A percentile compares a stretch with the other conserved stretches of the same genome.
phyloP scores from a whole-genome alignment of 2,888 invertebrate species.

The Leptogaster cylindrica region DNA sequence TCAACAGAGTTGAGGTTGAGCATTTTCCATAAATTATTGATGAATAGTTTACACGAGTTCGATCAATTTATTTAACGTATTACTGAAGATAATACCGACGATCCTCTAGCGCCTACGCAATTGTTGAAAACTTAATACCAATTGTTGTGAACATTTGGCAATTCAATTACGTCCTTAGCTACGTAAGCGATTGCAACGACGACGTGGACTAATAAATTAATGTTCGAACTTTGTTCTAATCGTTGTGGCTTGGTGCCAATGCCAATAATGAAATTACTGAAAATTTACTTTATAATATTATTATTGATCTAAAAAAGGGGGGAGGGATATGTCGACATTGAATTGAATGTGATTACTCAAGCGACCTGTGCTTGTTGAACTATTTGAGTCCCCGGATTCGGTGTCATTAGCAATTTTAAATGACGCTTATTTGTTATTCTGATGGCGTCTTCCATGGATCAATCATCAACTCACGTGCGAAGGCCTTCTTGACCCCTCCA shows the following conservation, averaged over 20 bases:
- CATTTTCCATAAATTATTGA: constrained; percentile 16
- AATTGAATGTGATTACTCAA: neutral
- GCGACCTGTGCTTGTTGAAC: neutral
- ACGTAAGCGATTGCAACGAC: too few relatives aligned
- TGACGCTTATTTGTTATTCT: constrained; percentile 36
- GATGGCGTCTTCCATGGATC: constrained; percentile 11
- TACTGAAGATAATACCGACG: too few relatives aligned
- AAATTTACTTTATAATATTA: neutral
- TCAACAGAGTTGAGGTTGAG: neutral
- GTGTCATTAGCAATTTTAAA: constrained; percentile 40
- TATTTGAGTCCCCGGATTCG: too few relatives aligned
- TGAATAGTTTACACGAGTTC: too few relatives aligned
- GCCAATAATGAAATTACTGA: constrained; percentile 4
- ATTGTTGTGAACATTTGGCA: too few relatives aligned
- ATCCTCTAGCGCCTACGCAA: too few relatives aligned
- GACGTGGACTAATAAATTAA: too few relatives aligned
- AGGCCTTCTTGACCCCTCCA: constrained; percentile 16
- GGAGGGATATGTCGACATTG: neutral
- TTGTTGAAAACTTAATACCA: too few relatives aligned
- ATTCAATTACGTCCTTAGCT: too few relatives aligned
- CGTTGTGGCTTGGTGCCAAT: too few relatives aligned
- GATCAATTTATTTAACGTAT: too few relatives aligned
- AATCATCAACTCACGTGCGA: constrained; percentile 19
- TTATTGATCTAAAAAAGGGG: neutral
- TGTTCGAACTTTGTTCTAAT: too few relatives aligned